Percentiles rank a stretch among this genome's conserved stretches.
phyloP scores from a whole-genome alignment of 2,888 invertebrate genomes.

The Megaustenia siamemsis region DNA sequence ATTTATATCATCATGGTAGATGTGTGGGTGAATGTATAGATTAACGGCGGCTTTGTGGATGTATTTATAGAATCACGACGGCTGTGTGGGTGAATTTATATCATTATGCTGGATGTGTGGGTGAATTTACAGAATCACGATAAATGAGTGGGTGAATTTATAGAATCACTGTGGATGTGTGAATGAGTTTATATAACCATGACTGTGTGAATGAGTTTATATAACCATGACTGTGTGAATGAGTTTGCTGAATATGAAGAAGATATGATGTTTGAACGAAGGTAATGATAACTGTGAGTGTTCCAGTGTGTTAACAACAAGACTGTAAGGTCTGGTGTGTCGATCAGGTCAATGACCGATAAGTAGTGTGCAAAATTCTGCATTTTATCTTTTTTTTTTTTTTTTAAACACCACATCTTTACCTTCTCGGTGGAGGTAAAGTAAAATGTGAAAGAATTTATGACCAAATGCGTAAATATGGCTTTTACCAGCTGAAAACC shows the following conservation, averaged over 20 bases:
- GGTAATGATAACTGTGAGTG: too few species aligned
- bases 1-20: not conserved
- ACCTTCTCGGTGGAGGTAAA: too few species aligned
- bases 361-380: too few species aligned
- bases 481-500: not conserved
- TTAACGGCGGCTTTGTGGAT: conserved; percentile 17
- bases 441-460: not conserved
- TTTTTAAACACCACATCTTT: too few species aligned
- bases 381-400: too few species aligned
- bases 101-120: conserved; percentile 8
- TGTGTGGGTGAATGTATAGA: conserved; percentile 18
- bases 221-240: conserved; percentile 21
- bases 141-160: conserved; percentile 31
- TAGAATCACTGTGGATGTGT: not conserved
- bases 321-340: too few species aligned
- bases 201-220: conserved; percentile 26
- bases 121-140: not conserved
- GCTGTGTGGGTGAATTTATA: not conserved
- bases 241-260: too few species aligned
- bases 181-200: conserved; percentile 11
- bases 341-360: too few species aligned
- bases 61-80: conserved; percentile 10
- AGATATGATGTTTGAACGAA: too few species aligned
- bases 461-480: not conserved
- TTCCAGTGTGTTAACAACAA: too few species aligned